phyloP scores from a whole-genome alignment of 1,140 invertebrate species.

The Cyrtorhinus lividipennis region DNA sequence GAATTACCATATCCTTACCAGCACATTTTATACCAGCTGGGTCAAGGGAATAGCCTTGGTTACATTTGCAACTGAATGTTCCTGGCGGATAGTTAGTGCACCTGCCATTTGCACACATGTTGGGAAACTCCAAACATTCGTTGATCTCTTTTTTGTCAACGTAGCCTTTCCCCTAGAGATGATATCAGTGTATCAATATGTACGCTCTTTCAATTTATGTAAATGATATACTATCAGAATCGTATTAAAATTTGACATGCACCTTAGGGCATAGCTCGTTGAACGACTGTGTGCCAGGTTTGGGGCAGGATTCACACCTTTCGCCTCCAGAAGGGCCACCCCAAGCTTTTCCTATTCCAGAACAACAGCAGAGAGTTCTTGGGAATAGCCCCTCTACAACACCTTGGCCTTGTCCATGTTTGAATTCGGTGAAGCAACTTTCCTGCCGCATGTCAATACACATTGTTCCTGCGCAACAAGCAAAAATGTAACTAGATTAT shows the following conservation, averaged over 20 bases:
- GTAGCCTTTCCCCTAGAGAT: conserved; percentile 39
- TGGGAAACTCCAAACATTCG: conserved; percentile 70
- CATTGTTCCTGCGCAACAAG: conserved; percentile 46
- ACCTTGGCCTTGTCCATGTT: conserved; percentile 39
- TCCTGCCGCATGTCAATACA: conserved; percentile 68
- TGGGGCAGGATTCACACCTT: conserved; percentile 63
- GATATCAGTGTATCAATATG: too few relatives aligned
- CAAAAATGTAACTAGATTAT: conserved; percentile 14
- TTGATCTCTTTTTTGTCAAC: conserved; percentile 65
- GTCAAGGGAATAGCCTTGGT: conserved; percentile 59
- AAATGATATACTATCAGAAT: background rate
- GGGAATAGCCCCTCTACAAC: conserved; percentile 53
- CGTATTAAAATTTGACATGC: too few relatives aligned
- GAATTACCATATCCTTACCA: too few relatives aligned
- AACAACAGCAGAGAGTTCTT: conserved; percentile 67
- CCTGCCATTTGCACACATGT: conserved; percentile 65
- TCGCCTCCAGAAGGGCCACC: conserved; percentile 48
- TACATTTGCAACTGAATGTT: conserved; percentile 46
- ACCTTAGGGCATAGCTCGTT: conserved; percentile 47
- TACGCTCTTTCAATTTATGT: background rate
- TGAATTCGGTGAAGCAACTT: conserved; percentile 59
- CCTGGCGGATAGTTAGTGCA: conserved; percentile 55
- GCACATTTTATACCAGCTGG: conserved; percentile 59
- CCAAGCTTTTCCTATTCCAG: conserved; percentile 56
- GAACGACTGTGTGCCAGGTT: conserved; percentile 43